phyloP scores from a whole-genome alignment of 2,113 vertebrate genomes.

The Zingel zingel region DNA sequence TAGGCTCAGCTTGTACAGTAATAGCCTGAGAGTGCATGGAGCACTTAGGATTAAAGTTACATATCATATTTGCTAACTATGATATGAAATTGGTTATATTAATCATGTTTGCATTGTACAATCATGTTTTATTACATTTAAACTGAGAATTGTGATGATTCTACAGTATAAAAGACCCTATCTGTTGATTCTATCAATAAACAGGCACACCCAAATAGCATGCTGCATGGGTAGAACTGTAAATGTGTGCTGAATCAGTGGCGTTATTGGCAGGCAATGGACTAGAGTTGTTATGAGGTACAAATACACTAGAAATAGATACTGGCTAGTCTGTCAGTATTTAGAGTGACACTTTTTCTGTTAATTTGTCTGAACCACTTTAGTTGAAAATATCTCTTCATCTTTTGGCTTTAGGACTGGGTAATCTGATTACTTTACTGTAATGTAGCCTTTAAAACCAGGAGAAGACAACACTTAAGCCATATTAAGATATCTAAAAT shows the following conservation, averaged over 20 bases:
- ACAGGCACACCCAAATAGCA: not conserved
- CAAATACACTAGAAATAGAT: not conserved
- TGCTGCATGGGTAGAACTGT: not conserved
- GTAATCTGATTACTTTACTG: no score
- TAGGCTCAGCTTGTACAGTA: not conserved
- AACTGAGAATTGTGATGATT: not conserved
- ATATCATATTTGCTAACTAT: conserved; percentile 34
- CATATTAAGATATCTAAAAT: no score
- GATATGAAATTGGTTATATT: not conserved
- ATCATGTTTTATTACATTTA: conserved; percentile 3
- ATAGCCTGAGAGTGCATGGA: conserved; percentile 19
- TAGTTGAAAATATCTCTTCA: no score
- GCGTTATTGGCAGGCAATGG: no score
- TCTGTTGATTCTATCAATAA: not conserved
- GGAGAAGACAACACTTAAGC: no score
- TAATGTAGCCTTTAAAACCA: no score
- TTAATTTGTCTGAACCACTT: no score
- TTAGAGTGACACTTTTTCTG: not conserved
- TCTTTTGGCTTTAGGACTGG: no score
- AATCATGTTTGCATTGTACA: conserved; percentile 19
- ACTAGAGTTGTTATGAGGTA: not conserved
- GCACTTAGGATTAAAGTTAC: conserved; percentile 32
- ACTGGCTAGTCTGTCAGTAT: not conserved
- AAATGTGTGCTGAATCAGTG: not conserved
- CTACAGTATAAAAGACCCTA: not conserved